Conservation (phyloP, 2,888 invertebrate genomes). For the Drosophila subquinaria region DNA sequence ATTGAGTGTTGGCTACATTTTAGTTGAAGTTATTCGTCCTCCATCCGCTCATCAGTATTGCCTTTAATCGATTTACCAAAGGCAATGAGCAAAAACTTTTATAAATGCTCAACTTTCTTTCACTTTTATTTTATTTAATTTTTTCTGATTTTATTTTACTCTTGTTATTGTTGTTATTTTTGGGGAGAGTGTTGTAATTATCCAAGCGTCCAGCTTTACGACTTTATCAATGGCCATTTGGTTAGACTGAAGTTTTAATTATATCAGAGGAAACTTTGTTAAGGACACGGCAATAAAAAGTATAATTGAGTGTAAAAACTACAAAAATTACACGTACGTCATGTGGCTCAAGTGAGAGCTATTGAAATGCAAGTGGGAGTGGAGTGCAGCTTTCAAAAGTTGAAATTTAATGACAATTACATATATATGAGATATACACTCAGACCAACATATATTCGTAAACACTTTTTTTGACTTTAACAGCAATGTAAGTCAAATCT, state of each 20-base stretch:
- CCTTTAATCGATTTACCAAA: conserved; percentile 72
- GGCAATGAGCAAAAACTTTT: conserved; percentile 70
- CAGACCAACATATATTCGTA: no score
- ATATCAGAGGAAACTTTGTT: conserved; percentile 36
- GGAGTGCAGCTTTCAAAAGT: not conserved
- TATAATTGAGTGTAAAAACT: conserved; percentile 18
- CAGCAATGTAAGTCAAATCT: no score
- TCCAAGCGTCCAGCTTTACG: conserved; percentile 60
- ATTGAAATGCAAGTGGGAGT: not conserved
- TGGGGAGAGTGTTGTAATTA: conserved; percentile 51
- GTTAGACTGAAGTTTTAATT: conserved; percentile 25
- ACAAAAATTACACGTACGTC: conserved; percentile 21
- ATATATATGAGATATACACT: not conserved
- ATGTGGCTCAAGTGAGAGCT: conserved; percentile 9
- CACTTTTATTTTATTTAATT: conserved; percentile 38
- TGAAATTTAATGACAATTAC: not conserved
- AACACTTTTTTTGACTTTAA: no score
- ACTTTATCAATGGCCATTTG: conserved; percentile 62
- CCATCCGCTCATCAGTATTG: conserved; percentile 28
- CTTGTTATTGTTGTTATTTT: conserved; percentile 8
- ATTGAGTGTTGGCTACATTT: conserved; percentile 70
- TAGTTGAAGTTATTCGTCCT: conserved; percentile 37
- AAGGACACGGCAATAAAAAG: conserved; percentile 15
- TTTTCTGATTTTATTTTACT: conserved; percentile 2
- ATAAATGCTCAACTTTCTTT: conserved; percentile 68